Conservation (phyloP, 1,140 invertebrate genomes). For the Diachasmimorpha longicaudata region DNA sequence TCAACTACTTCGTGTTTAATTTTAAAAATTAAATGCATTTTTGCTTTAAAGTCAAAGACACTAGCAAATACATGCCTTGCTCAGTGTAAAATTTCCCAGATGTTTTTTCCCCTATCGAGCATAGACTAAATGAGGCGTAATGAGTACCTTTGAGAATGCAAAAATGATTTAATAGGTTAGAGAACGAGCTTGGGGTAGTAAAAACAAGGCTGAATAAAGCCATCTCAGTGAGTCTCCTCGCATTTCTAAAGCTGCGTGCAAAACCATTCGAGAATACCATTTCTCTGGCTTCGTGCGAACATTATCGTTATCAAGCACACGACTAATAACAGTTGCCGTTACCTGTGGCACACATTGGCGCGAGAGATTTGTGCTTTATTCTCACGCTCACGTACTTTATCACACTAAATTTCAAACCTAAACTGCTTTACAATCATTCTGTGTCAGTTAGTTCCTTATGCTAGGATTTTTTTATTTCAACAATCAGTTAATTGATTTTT, state of each 20-base stretch:
- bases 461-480: not conserved
- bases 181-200: not conserved
- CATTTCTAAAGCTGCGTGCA: not conserved
- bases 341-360: not conserved
- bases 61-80: not conserved
- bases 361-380: conserved; percentile 38
- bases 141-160: not conserved
- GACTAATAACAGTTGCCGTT: conserved; percentile 38
- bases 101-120: not conserved
- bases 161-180: not conserved
- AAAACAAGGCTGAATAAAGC: not conserved
- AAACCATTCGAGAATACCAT: not conserved
- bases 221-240: not conserved
- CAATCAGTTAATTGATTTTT: no score
- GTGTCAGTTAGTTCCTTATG: not conserved
- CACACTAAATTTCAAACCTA: not conserved
- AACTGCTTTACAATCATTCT: not conserved
- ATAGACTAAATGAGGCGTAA: not conserved
- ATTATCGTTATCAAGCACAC: conserved; percentile 42
- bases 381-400: conserved; percentile 31
- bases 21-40: no score
- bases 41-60: not conserved
- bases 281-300: conserved; percentile 36
- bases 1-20: no score
- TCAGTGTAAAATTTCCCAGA: no score